Conservation (phyloP, 1,140 invertebrate genomes). For the Drosophila athabasca region DNA sequence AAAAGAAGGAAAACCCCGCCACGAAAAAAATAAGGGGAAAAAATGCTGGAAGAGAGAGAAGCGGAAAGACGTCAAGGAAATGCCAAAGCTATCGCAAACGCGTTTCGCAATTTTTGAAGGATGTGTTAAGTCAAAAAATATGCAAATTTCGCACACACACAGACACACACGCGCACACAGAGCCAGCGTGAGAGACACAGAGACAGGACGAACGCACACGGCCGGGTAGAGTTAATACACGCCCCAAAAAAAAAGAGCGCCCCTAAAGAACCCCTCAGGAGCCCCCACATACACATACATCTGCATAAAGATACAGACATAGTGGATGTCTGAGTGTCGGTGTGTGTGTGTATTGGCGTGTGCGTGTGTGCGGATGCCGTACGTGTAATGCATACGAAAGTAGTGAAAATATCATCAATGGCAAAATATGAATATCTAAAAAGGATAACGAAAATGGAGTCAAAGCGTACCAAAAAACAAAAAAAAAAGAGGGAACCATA, state of each 20-base stretch:
- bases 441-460: conserved; percentile 76
- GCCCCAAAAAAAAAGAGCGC: conserved; percentile 53
- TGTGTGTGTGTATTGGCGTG: conserved; percentile 28
- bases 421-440: conserved; percentile 81
- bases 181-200: conserved; percentile 4
- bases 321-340: conserved; percentile 1
- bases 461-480: conserved; percentile 38
- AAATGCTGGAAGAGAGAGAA: conserved; percentile 37
- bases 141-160: conserved; percentile 65
- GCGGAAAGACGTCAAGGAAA: conserved; percentile 78
- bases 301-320: conserved; percentile 4
- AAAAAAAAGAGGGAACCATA: conserved; percentile 23
- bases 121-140: conserved; percentile 82
- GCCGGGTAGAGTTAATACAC: conserved; percentile 68
- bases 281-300: conserved; percentile 16
- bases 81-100: conserved; percentile 81
- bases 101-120: conserved; percentile 80
- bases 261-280: conserved; percentile 29
- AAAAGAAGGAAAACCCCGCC: conserved; percentile 11
- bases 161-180: conserved; percentile 13
- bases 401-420: conserved; percentile 82
- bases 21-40: conserved; percentile 25
- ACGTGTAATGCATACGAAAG: conserved; percentile 80
- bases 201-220: conserved; percentile 21
- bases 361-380: conserved; percentile 49